Conservation (phyloP, 2,113 vertebrate species). For the Heloderma charlesbogerti region DNA sequence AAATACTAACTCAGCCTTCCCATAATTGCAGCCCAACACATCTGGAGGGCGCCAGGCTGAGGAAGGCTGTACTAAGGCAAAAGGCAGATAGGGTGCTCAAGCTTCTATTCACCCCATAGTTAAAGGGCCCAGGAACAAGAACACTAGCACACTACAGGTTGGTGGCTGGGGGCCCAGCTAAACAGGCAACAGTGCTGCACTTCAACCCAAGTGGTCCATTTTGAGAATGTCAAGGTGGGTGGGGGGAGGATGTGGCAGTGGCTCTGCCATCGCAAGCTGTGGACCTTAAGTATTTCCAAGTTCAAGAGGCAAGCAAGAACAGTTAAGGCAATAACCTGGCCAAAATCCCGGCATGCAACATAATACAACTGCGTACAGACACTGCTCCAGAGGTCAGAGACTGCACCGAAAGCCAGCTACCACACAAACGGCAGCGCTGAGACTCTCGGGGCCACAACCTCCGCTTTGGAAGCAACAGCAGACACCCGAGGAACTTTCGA, state of each 20-base stretch:
- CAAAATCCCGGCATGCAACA: background rate
- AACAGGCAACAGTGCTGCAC: background rate
- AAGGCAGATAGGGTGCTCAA: background rate
- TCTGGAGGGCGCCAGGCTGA: too few species aligned
- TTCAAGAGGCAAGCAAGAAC: background rate
- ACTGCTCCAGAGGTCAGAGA: background rate
- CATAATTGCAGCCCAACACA: too few species aligned
- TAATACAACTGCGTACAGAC: too few species aligned
- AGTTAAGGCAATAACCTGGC: background rate
- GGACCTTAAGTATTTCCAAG: background rate
- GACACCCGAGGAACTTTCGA: background rate
- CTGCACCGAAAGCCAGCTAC: background rate
- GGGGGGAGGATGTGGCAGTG: accelerated
- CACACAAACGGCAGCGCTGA: background rate
- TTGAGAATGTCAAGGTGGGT: background rate
- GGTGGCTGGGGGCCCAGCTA: background rate
- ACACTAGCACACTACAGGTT: too few species aligned
- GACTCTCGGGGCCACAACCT: background rate
- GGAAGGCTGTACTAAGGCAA: too few species aligned
- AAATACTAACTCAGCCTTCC: too few species aligned
- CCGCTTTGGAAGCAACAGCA: background rate
- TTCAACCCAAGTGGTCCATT: background rate
- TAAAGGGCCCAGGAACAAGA: background rate
- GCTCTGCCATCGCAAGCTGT: background rate
- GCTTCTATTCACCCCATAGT: background rate